Evolutionary conservation across 2,888 invertebrate species (phyloP).

Genomic region (Gymnoscelis rufifasciata): DNA sequence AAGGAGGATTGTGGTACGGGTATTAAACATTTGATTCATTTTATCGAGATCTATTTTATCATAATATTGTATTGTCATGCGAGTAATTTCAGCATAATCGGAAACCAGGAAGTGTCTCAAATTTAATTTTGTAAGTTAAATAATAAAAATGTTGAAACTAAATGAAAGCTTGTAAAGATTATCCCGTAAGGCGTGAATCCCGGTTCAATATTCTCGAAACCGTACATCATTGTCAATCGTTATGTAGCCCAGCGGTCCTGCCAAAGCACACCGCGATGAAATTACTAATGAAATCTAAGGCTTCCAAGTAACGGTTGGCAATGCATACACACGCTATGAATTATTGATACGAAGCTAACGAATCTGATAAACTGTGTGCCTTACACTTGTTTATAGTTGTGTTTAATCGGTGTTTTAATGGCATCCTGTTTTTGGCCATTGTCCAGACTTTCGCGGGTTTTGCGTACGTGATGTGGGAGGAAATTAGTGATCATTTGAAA

Average conservation of each 20-base stretch:
- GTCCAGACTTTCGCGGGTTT: constrained; percentile 36
- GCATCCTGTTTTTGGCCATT: constrained; percentile 35
- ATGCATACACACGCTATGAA: constrained; percentile 72
- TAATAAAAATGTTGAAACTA: no score
- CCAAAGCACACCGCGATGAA: constrained; percentile 70
- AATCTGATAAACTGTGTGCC: constrained; percentile 73
- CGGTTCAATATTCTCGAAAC: constrained; percentile 4
- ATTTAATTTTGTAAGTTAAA: no score
- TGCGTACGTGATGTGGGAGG: constrained; percentile 40
- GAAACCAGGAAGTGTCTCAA: no score
- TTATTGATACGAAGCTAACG: constrained; percentile 68
- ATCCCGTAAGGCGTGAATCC: not conserved
- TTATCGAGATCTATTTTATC: no score
- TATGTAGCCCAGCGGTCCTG: constrained; percentile 76
- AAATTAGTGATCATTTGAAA: constrained; percentile 13
- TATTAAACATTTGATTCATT: no score
- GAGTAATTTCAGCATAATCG: no score
- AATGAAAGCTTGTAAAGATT: no score
- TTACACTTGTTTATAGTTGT: constrained; percentile 54
- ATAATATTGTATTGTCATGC: no score
- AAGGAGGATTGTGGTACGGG: no score
- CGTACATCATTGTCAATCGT: constrained; percentile 43
- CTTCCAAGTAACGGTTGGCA: constrained; percentile 75
- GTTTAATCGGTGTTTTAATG: constrained; percentile 51
- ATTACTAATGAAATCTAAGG: constrained; percentile 73